Evolutionary conservation across 2,797 vertebrate genomes (phyloP).

Genomic region (Pantherophis alleghaniensis): DNA sequence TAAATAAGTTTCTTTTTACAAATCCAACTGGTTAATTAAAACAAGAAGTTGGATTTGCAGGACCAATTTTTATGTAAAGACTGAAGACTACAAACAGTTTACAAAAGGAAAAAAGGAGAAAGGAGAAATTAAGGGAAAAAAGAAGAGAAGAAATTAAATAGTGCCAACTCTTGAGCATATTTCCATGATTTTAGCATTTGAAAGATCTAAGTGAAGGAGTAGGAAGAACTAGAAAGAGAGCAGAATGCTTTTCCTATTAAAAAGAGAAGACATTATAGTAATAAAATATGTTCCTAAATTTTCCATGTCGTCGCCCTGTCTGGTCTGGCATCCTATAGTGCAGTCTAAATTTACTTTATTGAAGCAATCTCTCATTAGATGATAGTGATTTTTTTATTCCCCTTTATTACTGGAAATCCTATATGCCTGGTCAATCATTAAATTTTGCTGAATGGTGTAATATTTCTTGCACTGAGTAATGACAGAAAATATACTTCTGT

Average conservation of each 20-base stretch:
- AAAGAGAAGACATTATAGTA: neutral
- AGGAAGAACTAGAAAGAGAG: neutral
- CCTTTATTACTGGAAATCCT: conserved; percentile 28
- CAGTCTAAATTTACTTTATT: conserved; percentile 24
- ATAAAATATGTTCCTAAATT: conserved; percentile 7
- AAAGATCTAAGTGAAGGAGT: neutral
- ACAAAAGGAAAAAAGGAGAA: neutral
- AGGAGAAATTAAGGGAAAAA: neutral
- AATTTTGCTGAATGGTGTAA: conserved; percentile 21
- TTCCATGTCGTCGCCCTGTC: conserved; percentile 19
- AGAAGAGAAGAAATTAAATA: neutral
- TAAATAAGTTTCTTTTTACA: neutral
- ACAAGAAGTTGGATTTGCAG: neutral
- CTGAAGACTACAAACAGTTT: neutral
- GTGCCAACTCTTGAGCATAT: neutral
- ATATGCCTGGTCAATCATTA: conserved; percentile 17
- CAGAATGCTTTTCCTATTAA: neutral
- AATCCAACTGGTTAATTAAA: neutral
- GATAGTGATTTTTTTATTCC: conserved; percentile 10
- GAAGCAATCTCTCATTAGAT: conserved; percentile 31
- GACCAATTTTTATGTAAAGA: neutral
- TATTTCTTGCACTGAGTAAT: conserved; percentile 23
- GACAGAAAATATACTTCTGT: conserved; percentile 6
- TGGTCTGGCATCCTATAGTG: neutral
- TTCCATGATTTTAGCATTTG: neutral